These are phyloP conservation scores for Anaspis maculata DNA, from an alignment of 2,888 invertebrate species.

Conservation along the genomic window DNA sequence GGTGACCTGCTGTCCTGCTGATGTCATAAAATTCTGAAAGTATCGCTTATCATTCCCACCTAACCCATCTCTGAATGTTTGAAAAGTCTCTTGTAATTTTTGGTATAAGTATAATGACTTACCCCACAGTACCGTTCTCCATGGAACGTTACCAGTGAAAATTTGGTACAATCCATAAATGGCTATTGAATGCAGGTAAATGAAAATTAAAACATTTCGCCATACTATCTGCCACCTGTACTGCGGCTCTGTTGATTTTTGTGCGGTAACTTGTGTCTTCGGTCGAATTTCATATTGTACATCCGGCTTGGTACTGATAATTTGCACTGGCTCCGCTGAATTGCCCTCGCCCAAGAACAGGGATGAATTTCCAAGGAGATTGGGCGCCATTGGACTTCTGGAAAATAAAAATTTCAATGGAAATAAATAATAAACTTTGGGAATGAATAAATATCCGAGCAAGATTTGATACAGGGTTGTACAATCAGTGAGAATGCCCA, in stretches of 20 bases:
- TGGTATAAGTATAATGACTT: no score
- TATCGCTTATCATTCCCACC: no score
- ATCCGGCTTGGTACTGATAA: constrained; percentile 19
- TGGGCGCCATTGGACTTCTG: constrained; percentile 49
- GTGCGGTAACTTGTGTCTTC: constrained; percentile 2
- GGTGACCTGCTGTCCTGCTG: no score
- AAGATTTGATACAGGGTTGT: no score
- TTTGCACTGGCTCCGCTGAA: constrained; percentile 25
- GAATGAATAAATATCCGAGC: no score
- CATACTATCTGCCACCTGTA: constrained; percentile 63
- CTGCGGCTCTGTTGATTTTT: background rate
- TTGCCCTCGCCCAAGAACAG: constrained; percentile 45
- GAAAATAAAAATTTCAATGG: background rate
- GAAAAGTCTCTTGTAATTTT: no score
- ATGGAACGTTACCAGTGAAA: constrained; percentile 31
- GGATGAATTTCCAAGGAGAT: constrained; percentile 50
- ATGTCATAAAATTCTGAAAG: no score
- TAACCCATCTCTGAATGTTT: no score
- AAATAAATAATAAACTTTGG: no score
- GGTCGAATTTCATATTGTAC: constrained; percentile 7
- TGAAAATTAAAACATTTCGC: constrained; percentile 68
- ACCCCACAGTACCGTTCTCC: constrained; percentile 50
- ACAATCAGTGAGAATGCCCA: no score
- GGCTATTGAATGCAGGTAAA: constrained; percentile 59
- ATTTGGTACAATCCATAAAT: constrained; percentile 49